Percentiles rank a stretch among this genome's conserved stretches.
Evolutionary conservation across 2,797 vertebrate genomes (phyloP).

Genomic region (Gobionotothen gibberifrons): DNA sequence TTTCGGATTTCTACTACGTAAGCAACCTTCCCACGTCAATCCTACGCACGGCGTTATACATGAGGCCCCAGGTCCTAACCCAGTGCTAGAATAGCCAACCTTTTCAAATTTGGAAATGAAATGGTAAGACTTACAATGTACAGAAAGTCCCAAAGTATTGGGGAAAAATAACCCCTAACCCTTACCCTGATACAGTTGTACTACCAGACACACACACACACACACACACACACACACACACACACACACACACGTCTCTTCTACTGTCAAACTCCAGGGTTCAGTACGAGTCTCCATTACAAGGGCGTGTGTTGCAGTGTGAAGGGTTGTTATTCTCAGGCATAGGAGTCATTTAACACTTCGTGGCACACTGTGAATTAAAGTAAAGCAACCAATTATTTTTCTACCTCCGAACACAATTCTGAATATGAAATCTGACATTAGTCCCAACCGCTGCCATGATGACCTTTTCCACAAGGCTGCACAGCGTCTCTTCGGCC

Average conservation of each 20-base stretch:
- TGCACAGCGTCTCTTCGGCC: background rate
- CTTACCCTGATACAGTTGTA: background rate
- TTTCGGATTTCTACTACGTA: too few species aligned
- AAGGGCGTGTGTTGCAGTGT: constrained; percentile 67
- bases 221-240: constrained; percentile 5
- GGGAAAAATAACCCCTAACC: too few species aligned
- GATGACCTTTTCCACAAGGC: constrained; percentile 60
- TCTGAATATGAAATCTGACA: constrained; percentile 62
- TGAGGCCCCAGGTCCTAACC: too few species aligned
- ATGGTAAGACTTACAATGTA: too few species aligned
- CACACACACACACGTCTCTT: background rate
- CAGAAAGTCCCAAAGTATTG: too few species aligned
- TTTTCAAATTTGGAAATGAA: too few species aligned
- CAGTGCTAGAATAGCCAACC: too few species aligned
- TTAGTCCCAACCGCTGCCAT: constrained; percentile 28
- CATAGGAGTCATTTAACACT: constrained; percentile 78
- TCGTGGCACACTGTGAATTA: constrained; percentile 72
- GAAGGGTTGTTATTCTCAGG: constrained; percentile 76
- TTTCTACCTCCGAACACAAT: constrained; percentile 38
- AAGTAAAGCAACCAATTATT: constrained; percentile 58
- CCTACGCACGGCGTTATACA: too few species aligned
- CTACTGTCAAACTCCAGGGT: constrained; percentile 23
- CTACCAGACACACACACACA: background rate
- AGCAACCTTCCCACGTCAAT: too few species aligned
- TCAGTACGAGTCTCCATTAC: constrained; percentile 56